phyloP scores from a whole-genome alignment of 2,797 vertebrate genomes.

The Parotocinclus haroldoi region DNA sequence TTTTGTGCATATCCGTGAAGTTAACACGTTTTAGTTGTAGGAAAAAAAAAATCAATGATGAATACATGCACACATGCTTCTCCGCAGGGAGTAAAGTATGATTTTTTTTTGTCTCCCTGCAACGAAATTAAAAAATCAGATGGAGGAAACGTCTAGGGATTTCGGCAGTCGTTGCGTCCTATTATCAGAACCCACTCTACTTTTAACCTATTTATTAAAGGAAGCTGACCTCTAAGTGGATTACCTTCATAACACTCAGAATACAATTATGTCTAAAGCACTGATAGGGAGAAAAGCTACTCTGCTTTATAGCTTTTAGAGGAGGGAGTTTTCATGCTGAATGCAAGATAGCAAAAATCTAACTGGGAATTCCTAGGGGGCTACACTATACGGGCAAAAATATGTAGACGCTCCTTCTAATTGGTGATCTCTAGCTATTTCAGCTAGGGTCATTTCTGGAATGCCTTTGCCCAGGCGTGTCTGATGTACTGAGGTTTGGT shows the following conservation, averaged over 20 bases:
- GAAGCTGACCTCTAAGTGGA: slow-evolving; percentile 82
- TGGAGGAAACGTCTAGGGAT: slow-evolving; percentile 76
- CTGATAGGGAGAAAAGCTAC: slow-evolving; percentile 15
- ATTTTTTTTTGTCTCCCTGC: slow-evolving; percentile 72
- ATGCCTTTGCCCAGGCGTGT: too few relatives aligned
- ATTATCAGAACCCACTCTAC: slow-evolving; percentile 83
- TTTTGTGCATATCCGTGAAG: slow-evolving; percentile 83
- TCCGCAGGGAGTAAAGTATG: slow-evolving; percentile 76
- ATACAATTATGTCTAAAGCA: slow-evolving; percentile 63
- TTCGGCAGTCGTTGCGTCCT: slow-evolving; percentile 80
- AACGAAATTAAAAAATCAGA: slow-evolving; percentile 90
- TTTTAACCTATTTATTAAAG: slow-evolving; percentile 87
- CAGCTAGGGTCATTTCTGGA: too few relatives aligned
- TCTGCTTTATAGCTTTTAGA: neutral
- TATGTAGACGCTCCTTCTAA: too few relatives aligned
- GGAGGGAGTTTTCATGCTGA: too few relatives aligned
- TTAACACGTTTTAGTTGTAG: slow-evolving; percentile 78
- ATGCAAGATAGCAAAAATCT: too few relatives aligned
- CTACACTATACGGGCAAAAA: too few relatives aligned
- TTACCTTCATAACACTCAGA: slow-evolving; percentile 80
- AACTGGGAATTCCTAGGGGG: too few relatives aligned
- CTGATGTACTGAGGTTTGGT: too few relatives aligned
- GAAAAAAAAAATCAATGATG: slow-evolving; percentile 85
- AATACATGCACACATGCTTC: slow-evolving; percentile 88
- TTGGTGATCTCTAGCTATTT: too few relatives aligned